Conservation (phyloP, 92 coral and sea anemone species). For the Bergia puertoricense region DNA sequence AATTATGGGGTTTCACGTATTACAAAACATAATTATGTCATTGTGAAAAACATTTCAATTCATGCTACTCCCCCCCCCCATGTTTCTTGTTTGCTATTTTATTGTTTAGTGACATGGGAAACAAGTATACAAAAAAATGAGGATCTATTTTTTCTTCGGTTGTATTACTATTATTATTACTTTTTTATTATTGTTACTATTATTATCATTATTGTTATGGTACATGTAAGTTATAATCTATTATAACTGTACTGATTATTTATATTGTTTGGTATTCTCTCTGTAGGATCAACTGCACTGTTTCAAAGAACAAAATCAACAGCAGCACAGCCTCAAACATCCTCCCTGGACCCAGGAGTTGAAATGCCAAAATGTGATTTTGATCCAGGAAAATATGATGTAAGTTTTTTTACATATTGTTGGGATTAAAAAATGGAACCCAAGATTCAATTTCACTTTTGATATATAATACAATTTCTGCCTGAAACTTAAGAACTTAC, state of each 20-base stretch:
- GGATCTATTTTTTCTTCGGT: too few relatives aligned
- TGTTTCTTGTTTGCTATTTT: too few relatives aligned
- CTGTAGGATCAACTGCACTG: neutral
- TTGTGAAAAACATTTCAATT: too few relatives aligned
- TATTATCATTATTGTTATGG: neutral
- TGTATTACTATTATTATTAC: neutral
- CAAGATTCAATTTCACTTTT: too few relatives aligned
- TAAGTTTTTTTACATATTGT: conserved; percentile 28
- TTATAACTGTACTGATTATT: neutral
- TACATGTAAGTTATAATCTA: neutral
- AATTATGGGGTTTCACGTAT: too few relatives aligned
- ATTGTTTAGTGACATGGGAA: too few relatives aligned
- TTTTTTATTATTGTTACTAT: neutral
- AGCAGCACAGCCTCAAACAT: conserved; percentile 38
- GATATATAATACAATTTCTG: neutral
- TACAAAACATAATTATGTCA: too few relatives aligned
- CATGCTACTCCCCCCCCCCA: too few relatives aligned
- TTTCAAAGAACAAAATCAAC: conserved; percentile 34
- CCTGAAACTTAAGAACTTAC: too few relatives aligned
- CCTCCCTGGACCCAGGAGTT: conserved; percentile 52
- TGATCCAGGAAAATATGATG: conserved; percentile 85
- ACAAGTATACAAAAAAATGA: too few relatives aligned
- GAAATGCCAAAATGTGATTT: conserved; percentile 93
- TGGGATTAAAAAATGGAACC: too few relatives aligned
- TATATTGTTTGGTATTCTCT: neutral